Evolutionary conservation across 2,113 vertebrate species (phyloP).

Genomic region (Cinclus cinclus): DNA sequence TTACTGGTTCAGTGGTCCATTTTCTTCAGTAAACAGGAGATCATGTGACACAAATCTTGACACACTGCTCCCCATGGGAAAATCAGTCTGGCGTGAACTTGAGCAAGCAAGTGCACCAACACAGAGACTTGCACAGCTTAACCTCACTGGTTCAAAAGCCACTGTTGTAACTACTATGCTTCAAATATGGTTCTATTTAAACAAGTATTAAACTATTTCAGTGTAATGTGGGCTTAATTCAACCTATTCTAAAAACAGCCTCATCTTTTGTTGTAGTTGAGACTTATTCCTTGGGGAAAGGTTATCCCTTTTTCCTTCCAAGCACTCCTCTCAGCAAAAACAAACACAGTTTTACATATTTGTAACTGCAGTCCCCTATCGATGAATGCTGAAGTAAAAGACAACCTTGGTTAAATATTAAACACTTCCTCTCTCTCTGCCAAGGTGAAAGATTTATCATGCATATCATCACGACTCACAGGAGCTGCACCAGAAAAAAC

Average conservation of each 20-base stretch:
- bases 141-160: background rate
- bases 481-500: background rate
- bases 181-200: background rate
- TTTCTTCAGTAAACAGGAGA: background rate
- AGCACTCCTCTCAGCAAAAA: constrained; percentile 5
- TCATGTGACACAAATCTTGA: background rate
- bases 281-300: background rate
- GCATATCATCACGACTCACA: background rate
- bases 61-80: background rate
- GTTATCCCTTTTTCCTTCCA: constrained; percentile 1
- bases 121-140: background rate
- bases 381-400: background rate
- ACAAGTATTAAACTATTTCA: background rate
- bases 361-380: background rate
- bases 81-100: background rate
- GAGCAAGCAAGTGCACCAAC: accelerated
- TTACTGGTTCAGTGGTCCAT: background rate
- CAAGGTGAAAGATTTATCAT: constrained; percentile 42
- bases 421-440: background rate
- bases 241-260: background rate
- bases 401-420: constrained; percentile 61
- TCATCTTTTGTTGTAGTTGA: background rate
- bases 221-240: background rate
- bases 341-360: constrained; percentile 2
- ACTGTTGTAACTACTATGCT: background rate